Evolutionary conservation across 1,140 invertebrate genomes (phyloP).

Genomic region (Bombus sibiricus): DNA sequence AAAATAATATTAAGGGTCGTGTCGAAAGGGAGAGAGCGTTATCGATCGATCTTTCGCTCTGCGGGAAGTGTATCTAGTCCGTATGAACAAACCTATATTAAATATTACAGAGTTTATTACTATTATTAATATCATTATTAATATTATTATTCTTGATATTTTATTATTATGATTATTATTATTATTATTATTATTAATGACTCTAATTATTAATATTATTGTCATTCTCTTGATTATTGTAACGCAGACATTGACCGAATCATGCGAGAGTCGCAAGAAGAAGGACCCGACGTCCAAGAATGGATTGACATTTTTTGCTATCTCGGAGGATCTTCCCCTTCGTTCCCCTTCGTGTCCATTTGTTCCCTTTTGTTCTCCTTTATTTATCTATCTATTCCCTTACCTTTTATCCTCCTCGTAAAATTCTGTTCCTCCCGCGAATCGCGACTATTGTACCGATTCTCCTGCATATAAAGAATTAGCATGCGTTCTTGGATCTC

Average conservation of each 20-base stretch:
- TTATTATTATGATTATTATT: conserved; percentile 61
- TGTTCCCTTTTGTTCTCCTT: conserved; percentile 5
- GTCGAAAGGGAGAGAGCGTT: conserved; percentile 42
- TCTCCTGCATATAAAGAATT: background rate
- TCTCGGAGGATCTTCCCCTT: conserved; percentile 25
- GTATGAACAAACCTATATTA: conserved; percentile 79
- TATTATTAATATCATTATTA: conserved; percentile 70
- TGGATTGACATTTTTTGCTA: background rate
- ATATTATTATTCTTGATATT: conserved; percentile 60
- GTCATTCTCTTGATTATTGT: conserved; percentile 45
- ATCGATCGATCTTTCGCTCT: conserved; percentile 54
- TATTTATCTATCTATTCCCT: conserved; percentile 27
- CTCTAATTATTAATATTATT: conserved; percentile 44
- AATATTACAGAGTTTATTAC: conserved; percentile 78
- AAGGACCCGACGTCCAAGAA: background rate
- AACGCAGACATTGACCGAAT: conserved; percentile 9
- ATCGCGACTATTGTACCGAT: conserved; percentile 11
- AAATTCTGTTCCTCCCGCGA: background rate
- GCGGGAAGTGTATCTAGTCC: conserved; percentile 78
- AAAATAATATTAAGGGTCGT: conserved; percentile 47
- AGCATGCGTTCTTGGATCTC: background rate
- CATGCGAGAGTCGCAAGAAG: background rate
- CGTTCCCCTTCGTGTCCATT: too few relatives aligned
- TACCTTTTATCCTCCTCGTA: too few relatives aligned
- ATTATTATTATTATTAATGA: conserved; percentile 69